Conservation (phyloP, 2,113 vertebrate species). For the Penelope pileata region DNA sequence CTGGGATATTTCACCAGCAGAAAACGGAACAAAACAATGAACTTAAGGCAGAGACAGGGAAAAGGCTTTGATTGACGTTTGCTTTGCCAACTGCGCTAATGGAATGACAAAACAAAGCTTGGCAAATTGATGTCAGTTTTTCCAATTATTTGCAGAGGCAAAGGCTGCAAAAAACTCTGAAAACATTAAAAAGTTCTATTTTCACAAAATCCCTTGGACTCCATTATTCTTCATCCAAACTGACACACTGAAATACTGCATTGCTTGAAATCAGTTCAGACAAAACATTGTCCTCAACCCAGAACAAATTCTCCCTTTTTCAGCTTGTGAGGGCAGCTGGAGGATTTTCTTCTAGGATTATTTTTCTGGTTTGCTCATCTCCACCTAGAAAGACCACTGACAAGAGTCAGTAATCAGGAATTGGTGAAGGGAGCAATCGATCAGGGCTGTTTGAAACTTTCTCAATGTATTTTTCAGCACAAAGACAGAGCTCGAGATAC, state of each 20-base stretch:
- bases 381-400: not conserved
- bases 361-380: not conserved
- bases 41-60: not conserved
- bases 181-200: not conserved
- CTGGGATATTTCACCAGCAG: not conserved
- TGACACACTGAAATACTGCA: not conserved
- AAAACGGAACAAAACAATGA: not conserved
- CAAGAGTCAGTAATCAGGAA: not conserved
- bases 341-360: not conserved
- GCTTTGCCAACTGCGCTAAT: accelerated
- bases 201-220: not conserved
- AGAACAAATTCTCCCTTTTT: not conserved
- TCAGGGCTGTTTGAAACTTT: not conserved
- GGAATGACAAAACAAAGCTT: not conserved
- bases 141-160: not conserved
- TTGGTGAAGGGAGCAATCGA: not conserved
- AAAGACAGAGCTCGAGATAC: not conserved
- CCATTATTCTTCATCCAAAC: not conserved
- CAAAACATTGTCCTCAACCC: not conserved
- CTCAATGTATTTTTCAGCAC: not conserved
- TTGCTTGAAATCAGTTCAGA: slow-evolving; percentile 6
- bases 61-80: not conserved
- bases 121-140: not conserved
- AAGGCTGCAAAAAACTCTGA: not conserved
- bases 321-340: not conserved